Evolutionary conservation across 1,140 invertebrate species (phyloP), one percentile per base, ranked within the genome.

Genomic region (Drosophila lacteicornis): DNA sequence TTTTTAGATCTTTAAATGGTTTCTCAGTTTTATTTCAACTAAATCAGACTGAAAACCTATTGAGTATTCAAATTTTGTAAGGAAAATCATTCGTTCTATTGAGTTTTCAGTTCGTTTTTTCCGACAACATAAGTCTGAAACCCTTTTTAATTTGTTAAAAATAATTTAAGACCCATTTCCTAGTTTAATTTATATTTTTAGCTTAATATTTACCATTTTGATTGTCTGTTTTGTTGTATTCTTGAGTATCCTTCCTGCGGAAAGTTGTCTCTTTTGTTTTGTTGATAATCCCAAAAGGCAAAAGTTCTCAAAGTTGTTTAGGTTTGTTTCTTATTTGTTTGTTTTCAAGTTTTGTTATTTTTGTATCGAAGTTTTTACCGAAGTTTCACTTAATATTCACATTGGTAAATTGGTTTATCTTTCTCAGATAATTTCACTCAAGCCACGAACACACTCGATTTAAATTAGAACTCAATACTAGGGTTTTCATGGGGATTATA

Each of bases 151-250:
- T n/a, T n/a, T n/a, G n/a, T n/a, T n/a, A n/a, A n/a, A n/a, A n/a
- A n/a, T n/a, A n/a, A n/a, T n/a, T n/a, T n/a, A n/a, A n/a, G n/a
- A n/a, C n/a, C n/a, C n/a, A n/a, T n/a, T n/a, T n/a, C n/a, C n/a
- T n/a, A n/a, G n/a, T n/a, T n/a, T n/a, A n/a, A n/a, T n/a, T n/a
- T n/a, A n/a, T n/a, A n/a, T 36, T 57, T 7, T 42, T 13, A 59
- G 5, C 36, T 43, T 8, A n/a, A 59, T 82, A 80, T 71, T 87
- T 87, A 87, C 85, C 84, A 88, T 87, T 88, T 78, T 88, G 85
- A 55, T 76, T 53, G 74, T 62, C 76, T 60, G 55, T 80, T 67
- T 56, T 40, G 53, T 22, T n/a, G 36, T 75, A 61, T 43, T 47
- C 3, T 25, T 43, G 47, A 69, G 19, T 33, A 85, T 84, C 82